Percentiles rank a stretch among this genome's conserved stretches.
phyloP scores from a whole-genome alignment of 2,113 vertebrate species.

The Callithrix jacchus region DNA sequence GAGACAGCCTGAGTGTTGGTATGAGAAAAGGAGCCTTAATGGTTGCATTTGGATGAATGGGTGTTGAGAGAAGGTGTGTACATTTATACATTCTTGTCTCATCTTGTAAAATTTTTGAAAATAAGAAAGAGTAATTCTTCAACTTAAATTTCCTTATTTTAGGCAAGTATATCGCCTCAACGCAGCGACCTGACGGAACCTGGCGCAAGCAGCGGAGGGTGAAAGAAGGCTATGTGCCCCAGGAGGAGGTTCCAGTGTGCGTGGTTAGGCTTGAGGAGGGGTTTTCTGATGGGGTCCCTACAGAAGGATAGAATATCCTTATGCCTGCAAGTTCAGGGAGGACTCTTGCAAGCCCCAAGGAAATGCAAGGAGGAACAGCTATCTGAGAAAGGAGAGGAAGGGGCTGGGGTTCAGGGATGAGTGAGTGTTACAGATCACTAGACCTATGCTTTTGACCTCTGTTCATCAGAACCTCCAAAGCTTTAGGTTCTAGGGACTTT shows the following conservation, averaged over 20 bases:
- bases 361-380: neutral
- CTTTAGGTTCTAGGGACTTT: neutral
- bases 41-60: neutral
- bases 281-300: neutral
- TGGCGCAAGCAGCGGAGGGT: conserved; percentile 95
- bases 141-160: conserved; percentile 48
- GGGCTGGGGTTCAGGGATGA: neutral
- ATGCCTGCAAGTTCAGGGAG: neutral
- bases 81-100: conserved; percentile 2
- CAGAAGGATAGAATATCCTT: neutral
- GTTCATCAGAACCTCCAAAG: neutral
- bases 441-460: neutral
- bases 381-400: neutral
- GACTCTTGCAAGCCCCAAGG: neutral
- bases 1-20: neutral
- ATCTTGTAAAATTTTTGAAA: neutral
- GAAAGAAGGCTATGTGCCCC: conserved; percentile 94
- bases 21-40: neutral
- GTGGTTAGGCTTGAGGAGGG: conserved; percentile 69
- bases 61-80: neutral
- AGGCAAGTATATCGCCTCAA: conserved; percentile 96
- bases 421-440: neutral
- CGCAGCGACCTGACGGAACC: conserved; percentile 95
- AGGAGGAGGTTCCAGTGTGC: conserved; percentile 97
- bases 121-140: conserved; percentile 8